Conservation (phyloP, 2,113 vertebrate species). For the Phaethon lepturus region DNA sequence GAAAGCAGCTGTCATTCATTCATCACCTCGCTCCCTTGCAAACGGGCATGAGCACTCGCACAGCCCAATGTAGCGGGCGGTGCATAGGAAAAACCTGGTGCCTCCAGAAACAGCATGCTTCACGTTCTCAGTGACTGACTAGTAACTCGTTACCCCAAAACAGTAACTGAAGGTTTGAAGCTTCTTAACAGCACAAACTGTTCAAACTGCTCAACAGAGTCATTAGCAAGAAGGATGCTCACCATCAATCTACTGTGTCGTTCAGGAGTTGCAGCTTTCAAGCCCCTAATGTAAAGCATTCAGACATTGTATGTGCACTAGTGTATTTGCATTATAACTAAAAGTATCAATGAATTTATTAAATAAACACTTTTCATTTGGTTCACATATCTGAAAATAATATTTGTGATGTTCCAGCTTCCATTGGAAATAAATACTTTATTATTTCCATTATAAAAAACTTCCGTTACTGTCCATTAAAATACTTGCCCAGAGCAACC, state of each 20-base stretch:
- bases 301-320: background rate
- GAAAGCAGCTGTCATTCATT: background rate
- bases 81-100: background rate
- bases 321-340: background rate
- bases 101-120: background rate
- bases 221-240: background rate
- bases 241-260: background rate
- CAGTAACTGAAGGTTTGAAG: background rate
- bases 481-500: background rate
- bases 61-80: background rate
- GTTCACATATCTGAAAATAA: background rate
- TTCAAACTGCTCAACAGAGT: background rate
- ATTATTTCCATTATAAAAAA: too few species aligned
- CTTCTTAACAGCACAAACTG: background rate
- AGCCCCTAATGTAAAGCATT: background rate
- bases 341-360: background rate
- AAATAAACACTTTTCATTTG: background rate
- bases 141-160: background rate
- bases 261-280: background rate
- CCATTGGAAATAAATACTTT: background rate
- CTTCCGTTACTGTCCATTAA: background rate
- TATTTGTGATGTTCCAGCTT: background rate
- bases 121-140: background rate
- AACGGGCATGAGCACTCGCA: background rate
- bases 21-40: background rate